Conservation (phyloP, 1,140 invertebrate genomes). For the Theocolax elegans region DNA sequence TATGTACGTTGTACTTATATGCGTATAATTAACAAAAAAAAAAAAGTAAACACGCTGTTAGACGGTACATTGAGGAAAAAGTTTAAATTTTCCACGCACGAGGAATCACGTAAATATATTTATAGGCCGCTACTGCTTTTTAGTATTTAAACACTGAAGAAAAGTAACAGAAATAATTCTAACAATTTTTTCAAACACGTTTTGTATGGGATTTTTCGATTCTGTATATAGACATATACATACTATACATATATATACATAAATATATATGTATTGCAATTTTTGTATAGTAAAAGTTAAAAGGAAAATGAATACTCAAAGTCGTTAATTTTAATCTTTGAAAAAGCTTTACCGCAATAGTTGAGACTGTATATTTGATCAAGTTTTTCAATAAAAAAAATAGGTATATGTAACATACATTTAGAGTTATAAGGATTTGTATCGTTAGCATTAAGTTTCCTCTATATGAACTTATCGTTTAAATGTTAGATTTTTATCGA, state of each 20-base stretch:
- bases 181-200: conserved; percentile 3
- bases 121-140: not conserved
- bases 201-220: conserved; percentile 11
- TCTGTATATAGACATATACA: conserved; percentile 7
- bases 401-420: no score
- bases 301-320: no score
- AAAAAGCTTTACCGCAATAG: conserved; percentile 10
- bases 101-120: not conserved
- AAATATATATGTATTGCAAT: not conserved
- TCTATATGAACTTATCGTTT: no score
- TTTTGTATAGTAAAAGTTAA: not conserved
- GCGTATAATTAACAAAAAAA: not conserved
- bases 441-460: no score
- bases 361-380: conserved; percentile 5
- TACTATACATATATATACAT: not conserved
- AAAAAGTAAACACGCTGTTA: not conserved
- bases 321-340: not conserved
- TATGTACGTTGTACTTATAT: no score
- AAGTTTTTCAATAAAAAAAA: not conserved
- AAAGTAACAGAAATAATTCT: not conserved
- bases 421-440: no score
- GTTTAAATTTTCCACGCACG: not conserved
- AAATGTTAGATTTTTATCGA: no score
- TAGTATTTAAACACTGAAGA: no score
- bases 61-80: not conserved